Evolutionary conservation across 2,888 invertebrate genomes (phyloP), one percentile per base, ranked within the genome.

Genomic region (Brassicogethes aeneus): DNA sequence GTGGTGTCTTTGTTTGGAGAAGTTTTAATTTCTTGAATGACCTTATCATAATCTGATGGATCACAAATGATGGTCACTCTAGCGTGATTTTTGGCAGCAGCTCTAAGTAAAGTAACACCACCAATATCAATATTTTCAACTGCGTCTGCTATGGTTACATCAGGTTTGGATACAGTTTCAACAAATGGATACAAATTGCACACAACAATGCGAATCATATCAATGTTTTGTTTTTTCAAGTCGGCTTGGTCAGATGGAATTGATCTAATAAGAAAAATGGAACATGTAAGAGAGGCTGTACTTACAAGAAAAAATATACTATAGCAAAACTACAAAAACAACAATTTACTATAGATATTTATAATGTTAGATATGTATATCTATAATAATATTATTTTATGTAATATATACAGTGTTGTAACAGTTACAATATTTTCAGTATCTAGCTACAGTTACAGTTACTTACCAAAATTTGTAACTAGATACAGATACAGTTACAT

Each of bases 121-220:
- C 93, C 94, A 50, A 96, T 96, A 64, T 96, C 96, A 50, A 97
- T 90, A 62, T 96, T 92, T 67, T 97, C 96, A 1, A 97, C 85
- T 1, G 96, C 96, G 65, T 93, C 89, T 2, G 80, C 79, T 10
- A 91, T 72, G 0, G 82, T 84, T 1, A 91, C 92, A 51, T 82
- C 76, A 0, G 84, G 76, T 48, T 87, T 85, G 1, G 86, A 78
- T 1, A 94, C 77, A 0, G 93, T 94, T 57, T 90, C 77, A 2
- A 86, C 85, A 68, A 96, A 96, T 1, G 96, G 97, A 68, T 97
- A 97, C 40, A 97, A 73, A 71, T 99, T 97, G 72, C 96, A 96
- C 0, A 92, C 93, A 0, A 97, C 97, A 14, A 97, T 71, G 60
- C 82, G 77, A 40, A 94, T 82, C 68, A 87, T 75, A 42, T 86